These are phyloP conservation scores for Drosophila kikkawai DNA, from an alignment of 1,140 invertebrate genomes.

Conservation along the genomic window DNA sequence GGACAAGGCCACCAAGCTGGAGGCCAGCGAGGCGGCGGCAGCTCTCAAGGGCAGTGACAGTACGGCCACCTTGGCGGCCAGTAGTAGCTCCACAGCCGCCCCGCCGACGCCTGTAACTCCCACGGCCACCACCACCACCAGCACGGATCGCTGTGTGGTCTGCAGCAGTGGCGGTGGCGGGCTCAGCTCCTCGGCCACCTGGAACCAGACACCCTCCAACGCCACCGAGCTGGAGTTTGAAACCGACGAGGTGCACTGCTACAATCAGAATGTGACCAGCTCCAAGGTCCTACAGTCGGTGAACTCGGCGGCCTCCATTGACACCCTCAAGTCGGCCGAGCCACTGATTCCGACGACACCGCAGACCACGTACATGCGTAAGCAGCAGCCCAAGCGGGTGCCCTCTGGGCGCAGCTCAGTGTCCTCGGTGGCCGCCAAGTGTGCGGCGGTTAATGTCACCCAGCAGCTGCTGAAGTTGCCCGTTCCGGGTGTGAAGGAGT, in stretches of 20 bases:
- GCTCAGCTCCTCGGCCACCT: slow-evolving; percentile 74
- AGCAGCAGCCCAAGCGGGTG: slow-evolving; percentile 63
- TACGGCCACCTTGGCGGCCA: slow-evolving; percentile 66
- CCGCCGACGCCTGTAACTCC: slow-evolving; percentile 9
- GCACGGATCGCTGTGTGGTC: slow-evolving; percentile 85
- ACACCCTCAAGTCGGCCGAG: slow-evolving; percentile 69
- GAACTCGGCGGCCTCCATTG: slow-evolving; percentile 73
- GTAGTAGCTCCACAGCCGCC: slow-evolving; percentile 47
- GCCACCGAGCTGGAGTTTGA: slow-evolving; percentile 89
- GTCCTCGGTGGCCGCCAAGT: slow-evolving; percentile 81
- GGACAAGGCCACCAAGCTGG: slow-evolving; percentile 86
- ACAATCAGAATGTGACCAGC: slow-evolving; percentile 48
- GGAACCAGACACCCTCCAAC: slow-evolving; percentile 88
- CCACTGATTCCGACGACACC: slow-evolving; percentile 11
- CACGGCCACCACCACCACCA: slow-evolving; percentile 69
- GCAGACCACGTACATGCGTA: slow-evolving; percentile 52
- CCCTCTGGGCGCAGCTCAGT: slow-evolving; percentile 74
- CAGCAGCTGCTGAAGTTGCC: slow-evolving; percentile 76
- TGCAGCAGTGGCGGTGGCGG: slow-evolving; percentile 84
- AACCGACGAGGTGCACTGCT: slow-evolving; percentile 85
- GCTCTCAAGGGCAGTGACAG: slow-evolving; percentile 64
- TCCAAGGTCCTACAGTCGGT: slow-evolving; percentile 53
- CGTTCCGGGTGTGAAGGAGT: slow-evolving; percentile 75
- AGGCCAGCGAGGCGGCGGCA: slow-evolving; percentile 60
- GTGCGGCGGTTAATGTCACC: slow-evolving; percentile 72